Percentiles rank a stretch among this genome's conserved stretches.
Evolutionary conservation across 2,797 vertebrate genomes (phyloP).

Genomic region (Acanthurus leucopareius): DNA sequence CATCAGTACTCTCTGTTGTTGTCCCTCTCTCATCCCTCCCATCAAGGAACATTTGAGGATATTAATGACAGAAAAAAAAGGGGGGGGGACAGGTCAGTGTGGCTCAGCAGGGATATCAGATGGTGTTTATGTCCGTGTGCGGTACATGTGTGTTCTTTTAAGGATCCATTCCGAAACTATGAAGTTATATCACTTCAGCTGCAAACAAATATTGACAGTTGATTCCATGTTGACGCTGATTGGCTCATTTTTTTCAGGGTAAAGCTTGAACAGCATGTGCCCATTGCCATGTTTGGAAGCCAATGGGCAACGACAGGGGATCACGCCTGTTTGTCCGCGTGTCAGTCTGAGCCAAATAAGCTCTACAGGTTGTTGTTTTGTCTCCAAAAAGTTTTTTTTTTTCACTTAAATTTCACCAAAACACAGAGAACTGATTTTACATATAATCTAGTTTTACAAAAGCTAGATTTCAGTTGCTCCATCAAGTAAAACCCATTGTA

Average conservation of each 20-base stretch:
- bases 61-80: slow-evolving; percentile 43
- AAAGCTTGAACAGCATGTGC: slow-evolving; percentile 32
- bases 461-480: slow-evolving; percentile 2
- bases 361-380: neutral
- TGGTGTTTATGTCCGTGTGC: slow-evolving; percentile 49
- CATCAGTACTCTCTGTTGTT: slow-evolving; percentile 4
- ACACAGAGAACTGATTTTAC: neutral
- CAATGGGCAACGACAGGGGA: neutral
- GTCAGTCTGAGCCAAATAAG: neutral
- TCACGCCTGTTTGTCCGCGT: slow-evolving; percentile 6
- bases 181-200: slow-evolving; percentile 40
- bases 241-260: slow-evolving; percentile 34
- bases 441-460: neutral
- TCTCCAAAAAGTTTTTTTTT: neutral
- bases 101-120: slow-evolving; percentile 17
- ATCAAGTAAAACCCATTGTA: slow-evolving; percentile 4
- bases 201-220: slow-evolving; percentile 33
- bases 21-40: slow-evolving; percentile 26
- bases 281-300: slow-evolving; percentile 17
- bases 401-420: neutral
- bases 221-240: slow-evolving; percentile 38
- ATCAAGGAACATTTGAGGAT: slow-evolving; percentile 28
- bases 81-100: slow-evolving; percentile 46
- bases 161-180: slow-evolving; percentile 37
- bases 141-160: slow-evolving; percentile 51